Percentiles rank a stretch among this genome's conserved stretches.
phyloP scores from a whole-genome alignment of 1,140 invertebrate genomes.

The Aphis craccivora region DNA sequence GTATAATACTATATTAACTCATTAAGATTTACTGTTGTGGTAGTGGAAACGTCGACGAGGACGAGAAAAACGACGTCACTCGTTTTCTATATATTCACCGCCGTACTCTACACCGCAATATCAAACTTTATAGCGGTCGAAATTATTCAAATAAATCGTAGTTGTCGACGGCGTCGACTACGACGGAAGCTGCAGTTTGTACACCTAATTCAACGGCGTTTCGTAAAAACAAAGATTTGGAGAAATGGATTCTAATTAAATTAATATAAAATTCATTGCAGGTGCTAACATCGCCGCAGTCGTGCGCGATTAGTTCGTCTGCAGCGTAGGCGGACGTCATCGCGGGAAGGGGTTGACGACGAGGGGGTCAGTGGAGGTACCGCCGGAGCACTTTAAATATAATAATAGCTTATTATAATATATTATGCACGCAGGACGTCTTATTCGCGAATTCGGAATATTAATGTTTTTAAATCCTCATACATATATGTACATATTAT shows the following conservation, averaged over 20 bases:
- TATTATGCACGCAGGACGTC: background rate
- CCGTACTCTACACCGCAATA: no score
- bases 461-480: constrained; percentile 40
- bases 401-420: background rate
- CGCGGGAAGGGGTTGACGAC: background rate
- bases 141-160: background rate
- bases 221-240: background rate
- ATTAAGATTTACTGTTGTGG: background rate
- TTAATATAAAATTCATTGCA: background rate
- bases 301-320: background rate
- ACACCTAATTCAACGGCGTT: background rate
- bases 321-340: background rate
- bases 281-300: background rate
- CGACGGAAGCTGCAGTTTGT: background rate
- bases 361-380: background rate
- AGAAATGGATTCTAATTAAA: background rate
- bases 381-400: background rate
- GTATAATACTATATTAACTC: background rate
- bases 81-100: background rate
- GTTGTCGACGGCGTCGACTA: background rate
- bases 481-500: background rate
- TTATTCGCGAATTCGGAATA: constrained; percentile 31
- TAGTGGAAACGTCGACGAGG: background rate
- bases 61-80: no score
- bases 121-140: background rate